These are phyloP conservation scores for Drosophila seguyi DNA, from an alignment of 1,140 invertebrate species.

Conservation along the genomic window DNA sequence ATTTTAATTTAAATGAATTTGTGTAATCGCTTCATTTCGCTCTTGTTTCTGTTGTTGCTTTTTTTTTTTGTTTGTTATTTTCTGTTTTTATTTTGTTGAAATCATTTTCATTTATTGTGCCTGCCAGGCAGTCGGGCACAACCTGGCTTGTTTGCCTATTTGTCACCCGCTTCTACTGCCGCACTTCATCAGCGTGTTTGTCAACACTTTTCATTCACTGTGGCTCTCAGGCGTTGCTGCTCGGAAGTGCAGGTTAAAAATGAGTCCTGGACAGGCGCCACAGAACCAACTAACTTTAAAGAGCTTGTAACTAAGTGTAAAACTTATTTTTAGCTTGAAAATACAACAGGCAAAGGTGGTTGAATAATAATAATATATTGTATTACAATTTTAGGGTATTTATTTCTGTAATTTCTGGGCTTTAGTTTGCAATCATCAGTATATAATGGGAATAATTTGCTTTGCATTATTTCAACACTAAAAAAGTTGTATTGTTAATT, in stretches of 20 bases:
- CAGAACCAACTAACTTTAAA: slow-evolving; percentile 13
- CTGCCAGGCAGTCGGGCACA: not conserved
- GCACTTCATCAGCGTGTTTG: slow-evolving; percentile 43
- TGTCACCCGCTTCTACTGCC: slow-evolving; percentile 12
- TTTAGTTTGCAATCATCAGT: not conserved
- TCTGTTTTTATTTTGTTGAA: slow-evolving; percentile 4
- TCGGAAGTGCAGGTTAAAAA: slow-evolving; percentile 7
- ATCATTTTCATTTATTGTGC: slow-evolving; percentile 22
- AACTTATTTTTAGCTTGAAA: not conserved
- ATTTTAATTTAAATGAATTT: slow-evolving; percentile 79
- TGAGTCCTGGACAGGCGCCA: slow-evolving; percentile 2
- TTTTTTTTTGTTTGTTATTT: not conserved
- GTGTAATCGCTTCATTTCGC: slow-evolving; percentile 62
- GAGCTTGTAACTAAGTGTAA: not conserved
- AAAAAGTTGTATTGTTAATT: not conserved
- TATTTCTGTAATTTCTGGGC: too few relatives aligned
- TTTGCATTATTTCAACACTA: not conserved
- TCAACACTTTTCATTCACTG: slow-evolving; percentile 52
- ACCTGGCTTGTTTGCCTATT: slow-evolving; percentile 14
- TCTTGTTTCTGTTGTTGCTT: slow-evolving; percentile 1
- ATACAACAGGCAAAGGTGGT: too few relatives aligned
- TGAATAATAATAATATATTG: too few relatives aligned
- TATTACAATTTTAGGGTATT: not conserved
- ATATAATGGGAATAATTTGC: not conserved
- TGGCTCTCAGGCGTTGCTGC: slow-evolving; percentile 14